Conservation (phyloP, 2,888 invertebrate species). For the Unio delphinus region DNA sequence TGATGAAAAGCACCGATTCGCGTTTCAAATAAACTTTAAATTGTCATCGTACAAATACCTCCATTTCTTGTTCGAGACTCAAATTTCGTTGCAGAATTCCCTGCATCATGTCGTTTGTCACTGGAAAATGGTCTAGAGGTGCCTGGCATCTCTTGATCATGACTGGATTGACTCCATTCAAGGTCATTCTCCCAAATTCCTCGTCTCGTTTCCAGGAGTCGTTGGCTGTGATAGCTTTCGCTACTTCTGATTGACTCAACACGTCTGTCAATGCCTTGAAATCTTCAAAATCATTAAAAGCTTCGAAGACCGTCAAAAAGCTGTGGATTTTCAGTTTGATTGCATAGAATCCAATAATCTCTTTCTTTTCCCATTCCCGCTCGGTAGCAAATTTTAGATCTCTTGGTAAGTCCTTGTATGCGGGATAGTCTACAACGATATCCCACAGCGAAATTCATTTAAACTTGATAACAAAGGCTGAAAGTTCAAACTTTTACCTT, state of each 20-base stretch:
- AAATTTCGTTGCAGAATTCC: slow-evolving; percentile 20
- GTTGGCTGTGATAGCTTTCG: slow-evolving; percentile 14
- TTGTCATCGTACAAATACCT: slow-evolving; percentile 9
- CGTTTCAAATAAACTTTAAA: no score
- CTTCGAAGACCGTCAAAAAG: slow-evolving; percentile 20
- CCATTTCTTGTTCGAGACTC: slow-evolving; percentile 28
- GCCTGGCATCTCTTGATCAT: slow-evolving; percentile 12
- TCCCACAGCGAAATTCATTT: no score
- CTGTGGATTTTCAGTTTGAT: slow-evolving; percentile 29
- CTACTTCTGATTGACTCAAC: slow-evolving; percentile 17
- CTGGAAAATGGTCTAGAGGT: slow-evolving; percentile 21
- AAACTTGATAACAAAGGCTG: no score
- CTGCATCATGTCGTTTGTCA: slow-evolving; percentile 25
- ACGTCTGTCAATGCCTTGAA: slow-evolving; percentile 23
- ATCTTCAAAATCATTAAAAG: slow-evolving; percentile 30
- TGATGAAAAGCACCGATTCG: no score
- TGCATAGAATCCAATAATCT: slow-evolving; percentile 18
- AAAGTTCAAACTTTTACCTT: no score
- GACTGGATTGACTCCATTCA: slow-evolving; percentile 25
- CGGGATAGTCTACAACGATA: slow-evolving; percentile 13
- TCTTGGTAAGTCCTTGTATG: slow-evolving; percentile 23
- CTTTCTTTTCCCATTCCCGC: slow-evolving; percentile 27
- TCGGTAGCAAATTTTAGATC: slow-evolving; percentile 26
- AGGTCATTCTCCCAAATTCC: slow-evolving; percentile 28
- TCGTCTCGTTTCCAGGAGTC: slow-evolving; percentile 29